phyloP scores from a whole-genome alignment of 2,113 vertebrate species.

The Hypocryptadius cinnamomeus region DNA sequence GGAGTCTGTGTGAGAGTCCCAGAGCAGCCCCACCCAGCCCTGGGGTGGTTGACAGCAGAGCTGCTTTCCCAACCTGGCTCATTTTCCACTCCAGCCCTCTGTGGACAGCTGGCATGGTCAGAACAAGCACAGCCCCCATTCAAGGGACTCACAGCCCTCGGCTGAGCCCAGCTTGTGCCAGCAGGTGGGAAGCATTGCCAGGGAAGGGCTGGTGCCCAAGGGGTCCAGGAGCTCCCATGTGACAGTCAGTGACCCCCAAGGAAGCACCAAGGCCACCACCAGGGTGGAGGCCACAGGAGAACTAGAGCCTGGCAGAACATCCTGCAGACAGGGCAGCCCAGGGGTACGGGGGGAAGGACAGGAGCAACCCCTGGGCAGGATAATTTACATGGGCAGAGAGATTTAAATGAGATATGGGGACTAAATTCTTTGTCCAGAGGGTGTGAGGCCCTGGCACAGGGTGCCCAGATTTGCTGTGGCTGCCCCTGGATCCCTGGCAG shows the following conservation, averaged over 20 bases:
- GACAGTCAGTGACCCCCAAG: not conserved
- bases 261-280: not conserved
- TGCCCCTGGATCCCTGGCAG: not conserved
- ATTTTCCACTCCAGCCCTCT: not conserved
- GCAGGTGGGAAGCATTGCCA: not conserved
- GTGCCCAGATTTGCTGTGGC: too few relatives aligned
- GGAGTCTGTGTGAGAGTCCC: not conserved
- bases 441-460: not conserved
- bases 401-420: not conserved
- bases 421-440: not conserved
- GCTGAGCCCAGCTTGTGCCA: not conserved
- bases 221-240: rapidly evolving
- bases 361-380: not conserved
- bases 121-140: not conserved
- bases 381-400: not conserved
- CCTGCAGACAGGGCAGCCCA: not conserved
- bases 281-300: not conserved
- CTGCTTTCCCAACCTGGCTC: not conserved
- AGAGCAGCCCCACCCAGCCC: not conserved
- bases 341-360: not conserved
- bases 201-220: not conserved
- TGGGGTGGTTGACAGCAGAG: not conserved
- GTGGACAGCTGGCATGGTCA: not conserved
- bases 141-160: not conserved
- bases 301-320: not conserved